phyloP scores from a whole-genome alignment of 2,797 vertebrate species.

The Darevskia nairensis region DNA sequence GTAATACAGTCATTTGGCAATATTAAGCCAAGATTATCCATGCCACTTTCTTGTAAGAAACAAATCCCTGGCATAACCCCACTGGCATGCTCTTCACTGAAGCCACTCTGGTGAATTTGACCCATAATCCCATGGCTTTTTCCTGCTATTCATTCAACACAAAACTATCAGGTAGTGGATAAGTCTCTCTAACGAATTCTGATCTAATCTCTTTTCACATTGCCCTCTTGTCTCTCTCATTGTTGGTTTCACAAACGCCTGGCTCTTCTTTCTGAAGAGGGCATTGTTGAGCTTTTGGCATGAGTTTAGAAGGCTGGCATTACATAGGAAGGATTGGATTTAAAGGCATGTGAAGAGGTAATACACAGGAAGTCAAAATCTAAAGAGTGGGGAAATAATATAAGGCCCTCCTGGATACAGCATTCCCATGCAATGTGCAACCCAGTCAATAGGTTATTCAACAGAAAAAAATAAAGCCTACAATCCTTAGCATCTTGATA shows the following conservation, averaged over 20 bases:
- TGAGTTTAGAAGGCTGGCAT: background rate
- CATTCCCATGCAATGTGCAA: conserved; percentile 9
- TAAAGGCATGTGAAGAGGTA: background rate
- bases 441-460: background rate
- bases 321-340: conserved; percentile 36
- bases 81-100: conserved; percentile 11
- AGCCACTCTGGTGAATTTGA: conserved; percentile 43
- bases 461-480: background rate
- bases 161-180: conserved; percentile 31
- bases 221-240: conserved; percentile 32
- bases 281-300: conserved; percentile 16
- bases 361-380: conserved; percentile 14
- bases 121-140: conserved; percentile 46
- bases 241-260: conserved; percentile 2
- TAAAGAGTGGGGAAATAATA: background rate
- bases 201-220: conserved; percentile 37
- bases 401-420: background rate
- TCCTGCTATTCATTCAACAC: conserved; percentile 35
- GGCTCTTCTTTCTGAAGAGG: conserved; percentile 17
- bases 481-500: conserved; percentile 13
- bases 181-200: conserved; percentile 41
- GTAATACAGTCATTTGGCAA: conserved; percentile 26
- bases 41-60: conserved; percentile 47
- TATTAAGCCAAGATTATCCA: conserved; percentile 22
- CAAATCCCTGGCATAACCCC: conserved; percentile 26